Conservation (phyloP, 1,140 invertebrate genomes). For the Drosophila rufa region DNA sequence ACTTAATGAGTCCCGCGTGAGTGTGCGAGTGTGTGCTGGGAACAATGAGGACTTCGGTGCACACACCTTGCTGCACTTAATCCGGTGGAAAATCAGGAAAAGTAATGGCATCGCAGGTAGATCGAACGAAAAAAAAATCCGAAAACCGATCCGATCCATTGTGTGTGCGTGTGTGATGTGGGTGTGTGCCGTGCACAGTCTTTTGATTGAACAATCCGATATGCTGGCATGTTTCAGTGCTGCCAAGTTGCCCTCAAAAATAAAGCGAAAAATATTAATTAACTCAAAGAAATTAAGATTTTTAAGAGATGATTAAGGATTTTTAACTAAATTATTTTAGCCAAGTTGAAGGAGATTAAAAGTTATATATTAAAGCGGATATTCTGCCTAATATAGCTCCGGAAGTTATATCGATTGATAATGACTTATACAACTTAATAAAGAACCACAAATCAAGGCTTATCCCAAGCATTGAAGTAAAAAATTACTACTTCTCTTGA, state of each 20-base stretch:
- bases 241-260: not conserved
- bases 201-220: constrained; percentile 52
- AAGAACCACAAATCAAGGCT: too few species aligned
- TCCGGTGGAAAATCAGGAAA: constrained; percentile 79
- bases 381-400: too few species aligned
- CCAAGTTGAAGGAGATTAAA: too few species aligned
- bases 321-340: too few species aligned
- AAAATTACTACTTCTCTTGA: not conserved
- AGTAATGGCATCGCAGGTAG: constrained; percentile 60
- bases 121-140: constrained; percentile 17
- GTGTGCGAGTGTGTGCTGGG: constrained; percentile 15
- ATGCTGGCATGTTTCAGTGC: constrained; percentile 36
- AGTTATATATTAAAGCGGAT: too few species aligned
- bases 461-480: not conserved
- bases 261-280: too few species aligned
- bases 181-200: constrained; percentile 29
- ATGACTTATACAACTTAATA: too few species aligned
- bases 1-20: constrained; percentile 67
- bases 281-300: not conserved
- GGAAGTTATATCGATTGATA: too few species aligned
- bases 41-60: constrained; percentile 48
- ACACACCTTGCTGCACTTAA: constrained; percentile 52
- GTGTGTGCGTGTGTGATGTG: constrained; percentile 18
- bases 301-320: not conserved
- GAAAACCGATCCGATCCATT: constrained; percentile 35